phyloP scores from a whole-genome alignment of 2,113 vertebrate species.

The Daubentonia madagascariensis region DNA sequence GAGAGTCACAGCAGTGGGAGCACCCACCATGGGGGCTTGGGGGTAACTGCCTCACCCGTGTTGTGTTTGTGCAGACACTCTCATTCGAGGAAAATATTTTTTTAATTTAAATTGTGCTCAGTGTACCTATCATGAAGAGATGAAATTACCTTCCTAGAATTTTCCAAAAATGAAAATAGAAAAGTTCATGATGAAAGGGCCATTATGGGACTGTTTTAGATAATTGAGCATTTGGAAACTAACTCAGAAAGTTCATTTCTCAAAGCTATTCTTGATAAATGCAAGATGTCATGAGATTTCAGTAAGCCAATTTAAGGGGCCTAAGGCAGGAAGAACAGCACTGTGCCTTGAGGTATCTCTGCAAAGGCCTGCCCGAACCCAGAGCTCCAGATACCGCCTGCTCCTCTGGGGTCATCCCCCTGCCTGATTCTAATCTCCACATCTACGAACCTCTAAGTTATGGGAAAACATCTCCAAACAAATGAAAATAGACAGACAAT shows the following conservation, averaged over 20 bases:
- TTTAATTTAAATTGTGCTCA: not conserved
- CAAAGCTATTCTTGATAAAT: not conserved
- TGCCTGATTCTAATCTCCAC: not conserved
- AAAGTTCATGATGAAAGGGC: not conserved
- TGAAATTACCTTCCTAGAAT: not conserved
- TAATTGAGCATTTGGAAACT: not conserved
- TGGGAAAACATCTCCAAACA: not conserved
- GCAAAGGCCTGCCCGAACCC: not conserved
- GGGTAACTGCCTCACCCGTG: accelerated
- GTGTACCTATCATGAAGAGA: not conserved
- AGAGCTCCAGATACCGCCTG: too few relatives aligned
- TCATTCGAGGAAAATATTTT: not conserved
- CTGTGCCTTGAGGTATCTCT: not conserved
- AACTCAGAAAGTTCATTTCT: not conserved
- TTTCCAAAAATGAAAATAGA: not conserved
- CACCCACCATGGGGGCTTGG: too few relatives aligned
- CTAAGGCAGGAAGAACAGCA: too few relatives aligned
- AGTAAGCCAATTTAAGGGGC: too few relatives aligned
- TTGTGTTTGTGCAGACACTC: accelerated
- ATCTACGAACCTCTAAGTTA: too few relatives aligned
- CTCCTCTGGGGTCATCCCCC: accelerated
- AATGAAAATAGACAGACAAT: not conserved
- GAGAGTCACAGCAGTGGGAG: not conserved
- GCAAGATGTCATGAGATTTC: not conserved
- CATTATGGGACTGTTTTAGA: not conserved